Evolutionary conservation across 2,797 vertebrate species (phyloP).

Genomic region (Heliangelus exortis): DNA sequence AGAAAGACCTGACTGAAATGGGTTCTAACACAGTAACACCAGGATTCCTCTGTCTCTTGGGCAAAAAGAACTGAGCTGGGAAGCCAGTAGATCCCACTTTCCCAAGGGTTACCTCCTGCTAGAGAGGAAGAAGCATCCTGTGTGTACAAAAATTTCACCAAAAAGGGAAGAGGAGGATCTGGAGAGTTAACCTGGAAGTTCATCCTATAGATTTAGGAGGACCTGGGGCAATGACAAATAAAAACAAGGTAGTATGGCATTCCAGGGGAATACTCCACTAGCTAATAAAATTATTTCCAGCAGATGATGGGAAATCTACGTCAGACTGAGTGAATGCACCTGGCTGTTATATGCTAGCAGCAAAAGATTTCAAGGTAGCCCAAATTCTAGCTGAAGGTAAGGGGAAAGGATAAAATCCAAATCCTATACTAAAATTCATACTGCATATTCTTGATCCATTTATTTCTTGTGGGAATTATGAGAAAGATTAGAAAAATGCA

Average conservation of each 20-base stretch:
- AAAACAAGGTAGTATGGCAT: background rate
- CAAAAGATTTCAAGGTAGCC: background rate
- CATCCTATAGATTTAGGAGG: accelerated
- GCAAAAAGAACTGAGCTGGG: background rate
- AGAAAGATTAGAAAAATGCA: background rate
- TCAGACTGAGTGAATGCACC: background rate
- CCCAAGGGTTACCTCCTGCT: background rate
- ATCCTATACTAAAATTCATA: background rate
- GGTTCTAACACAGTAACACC: background rate
- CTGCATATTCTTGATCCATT: background rate
- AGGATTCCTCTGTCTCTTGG: background rate
- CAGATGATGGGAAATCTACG: background rate
- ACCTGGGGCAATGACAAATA: background rate
- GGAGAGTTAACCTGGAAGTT: background rate
- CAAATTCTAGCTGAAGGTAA: background rate
- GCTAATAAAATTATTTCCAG: background rate
- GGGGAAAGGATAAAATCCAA: background rate
- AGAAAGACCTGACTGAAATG: background rate
- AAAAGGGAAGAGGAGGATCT: background rate
- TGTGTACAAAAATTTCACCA: background rate
- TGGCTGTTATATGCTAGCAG: background rate
- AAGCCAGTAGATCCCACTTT: background rate
- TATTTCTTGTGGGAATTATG: background rate
- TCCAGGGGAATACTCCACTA: background rate
- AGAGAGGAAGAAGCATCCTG: background rate